Conservation (phyloP, 2,797 vertebrate genomes). For the Pyrrhura leucotis region DNA sequence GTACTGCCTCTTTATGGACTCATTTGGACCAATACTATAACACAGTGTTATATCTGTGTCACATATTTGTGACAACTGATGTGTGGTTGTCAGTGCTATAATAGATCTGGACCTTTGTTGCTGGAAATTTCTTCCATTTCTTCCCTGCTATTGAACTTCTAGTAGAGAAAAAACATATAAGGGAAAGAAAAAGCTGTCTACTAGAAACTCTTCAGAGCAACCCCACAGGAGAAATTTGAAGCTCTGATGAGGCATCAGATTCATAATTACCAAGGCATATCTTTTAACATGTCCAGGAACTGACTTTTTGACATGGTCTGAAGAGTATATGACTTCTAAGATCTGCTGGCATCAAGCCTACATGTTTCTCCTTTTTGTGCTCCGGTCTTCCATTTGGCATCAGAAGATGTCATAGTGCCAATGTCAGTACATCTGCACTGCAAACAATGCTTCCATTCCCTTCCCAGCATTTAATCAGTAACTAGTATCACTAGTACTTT, state of each 20-base stretch:
- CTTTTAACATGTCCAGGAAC: conserved; percentile 29
- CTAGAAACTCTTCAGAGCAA: neutral
- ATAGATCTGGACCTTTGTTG: neutral
- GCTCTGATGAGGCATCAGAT: conserved; percentile 13
- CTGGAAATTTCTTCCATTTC: neutral
- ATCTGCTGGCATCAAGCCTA: neutral
- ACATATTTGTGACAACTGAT: neutral
- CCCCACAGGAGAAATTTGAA: conserved; percentile 16
- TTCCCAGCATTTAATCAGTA: neutral
- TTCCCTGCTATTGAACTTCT: neutral
- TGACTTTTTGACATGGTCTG: conserved; percentile 43
- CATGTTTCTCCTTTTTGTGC: neutral
- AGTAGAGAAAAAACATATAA: neutral
- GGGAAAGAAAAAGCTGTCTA: neutral
- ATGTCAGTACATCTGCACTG: neutral
- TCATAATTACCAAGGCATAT: neutral
- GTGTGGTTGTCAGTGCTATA: neutral
- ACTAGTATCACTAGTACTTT: neutral
- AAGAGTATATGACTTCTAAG: conserved; percentile 13
- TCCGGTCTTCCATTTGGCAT: conserved; percentile 31
- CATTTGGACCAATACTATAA: neutral
- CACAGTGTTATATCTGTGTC: neutral
- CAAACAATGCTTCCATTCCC: neutral
- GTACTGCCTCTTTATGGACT: neutral
- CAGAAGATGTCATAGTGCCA: neutral